Base-by-base conservation (phyloP, 2,113 vertebrate genomes). In the Aspidoscelis tigris region DNA sequence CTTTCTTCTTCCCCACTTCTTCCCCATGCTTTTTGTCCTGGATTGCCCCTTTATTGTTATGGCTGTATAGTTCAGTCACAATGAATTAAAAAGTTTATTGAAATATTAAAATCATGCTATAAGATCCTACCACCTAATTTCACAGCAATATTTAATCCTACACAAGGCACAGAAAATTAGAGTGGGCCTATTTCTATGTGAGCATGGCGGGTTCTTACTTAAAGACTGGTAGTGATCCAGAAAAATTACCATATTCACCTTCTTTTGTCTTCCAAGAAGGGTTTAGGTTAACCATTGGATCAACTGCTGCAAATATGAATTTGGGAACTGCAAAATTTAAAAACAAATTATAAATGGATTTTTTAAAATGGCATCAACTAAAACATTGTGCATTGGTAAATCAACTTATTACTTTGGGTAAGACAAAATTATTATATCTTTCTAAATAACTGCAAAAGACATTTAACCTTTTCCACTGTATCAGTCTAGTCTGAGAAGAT, bases 291-390 rank as follows among this genome's bases (percentile, higher is more conserved):
- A 94, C 21, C 39, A 82, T 71, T 41, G 96, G 84, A 64, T 96
- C 95, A 43, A 96, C 90, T 43, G 95, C 96, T 0, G 86, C 85
- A 84, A 97, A 94, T 76, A 97, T 96, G 81, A 93, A 89, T 91
- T 94, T 95, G 84, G 96, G 96, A 93, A 97, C 96, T 96, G 87
- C 85, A 95, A 94, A 86, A 47, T 75, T 22, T 33, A 90, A 24
- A 76, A 93, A 74, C 92, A 79, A 88, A 70, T 88, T 76, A 21
- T 74, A 70, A 80, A 72, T 16, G 77, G 81, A 7, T 66, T 44
- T 72, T 83, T 82, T 88, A 65, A 91, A 86, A 44, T 39, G 12
- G 78, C 4, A 44, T 3, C 55, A 41, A 26, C 20, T 74, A 39
- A 68, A 55, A 26, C n/a, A 70, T 79, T 66, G 26, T 33, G 26